These are phyloP conservation scores for Aythya fuligula DNA, from an alignment of 2,797 vertebrate genomes.

Conservation along the genomic window DNA sequence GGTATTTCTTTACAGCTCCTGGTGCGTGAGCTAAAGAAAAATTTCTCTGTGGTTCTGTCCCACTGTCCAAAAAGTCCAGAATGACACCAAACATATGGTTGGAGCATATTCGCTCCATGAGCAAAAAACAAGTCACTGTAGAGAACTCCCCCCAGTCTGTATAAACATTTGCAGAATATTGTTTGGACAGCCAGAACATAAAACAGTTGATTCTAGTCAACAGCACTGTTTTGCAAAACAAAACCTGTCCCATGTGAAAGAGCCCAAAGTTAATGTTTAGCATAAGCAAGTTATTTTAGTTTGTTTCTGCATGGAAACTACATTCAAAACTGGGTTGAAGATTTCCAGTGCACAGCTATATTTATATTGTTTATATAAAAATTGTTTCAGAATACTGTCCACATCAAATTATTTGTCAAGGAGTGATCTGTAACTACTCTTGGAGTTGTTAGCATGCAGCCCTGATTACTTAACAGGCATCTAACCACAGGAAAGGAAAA, in stretches of 20 bases:
- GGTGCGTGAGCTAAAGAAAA: background rate
- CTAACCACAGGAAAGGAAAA: slow-evolving; percentile 43
- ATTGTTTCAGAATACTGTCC: slow-evolving; percentile 25
- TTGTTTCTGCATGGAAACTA: slow-evolving; percentile 39
- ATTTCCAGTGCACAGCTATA: slow-evolving; percentile 36
- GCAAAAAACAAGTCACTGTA: background rate
- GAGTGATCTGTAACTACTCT: slow-evolving; percentile 2
- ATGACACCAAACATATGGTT: background rate
- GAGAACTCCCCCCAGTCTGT: background rate
- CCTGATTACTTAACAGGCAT: slow-evolving; percentile 13
- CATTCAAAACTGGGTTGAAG: slow-evolving; percentile 47
- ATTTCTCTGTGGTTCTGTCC: background rate
- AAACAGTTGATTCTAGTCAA: background rate
- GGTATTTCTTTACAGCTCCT: background rate
- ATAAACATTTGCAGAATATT: background rate
- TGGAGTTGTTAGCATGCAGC: background rate
- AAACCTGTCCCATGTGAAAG: background rate
- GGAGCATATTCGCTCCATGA: background rate
- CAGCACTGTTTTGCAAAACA: background rate
- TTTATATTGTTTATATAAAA: slow-evolving; percentile 63
- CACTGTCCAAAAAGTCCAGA: background rate
- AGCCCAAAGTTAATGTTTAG: background rate
- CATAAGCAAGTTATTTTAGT: slow-evolving; percentile 52
- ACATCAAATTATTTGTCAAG: slow-evolving; percentile 25
- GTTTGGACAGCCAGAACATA: background rate